Evolutionary conservation across 2,113 vertebrate species (phyloP), one percentile per base, ranked within the genome.

Genomic region (Rhinolophus ferrumequinum): DNA sequence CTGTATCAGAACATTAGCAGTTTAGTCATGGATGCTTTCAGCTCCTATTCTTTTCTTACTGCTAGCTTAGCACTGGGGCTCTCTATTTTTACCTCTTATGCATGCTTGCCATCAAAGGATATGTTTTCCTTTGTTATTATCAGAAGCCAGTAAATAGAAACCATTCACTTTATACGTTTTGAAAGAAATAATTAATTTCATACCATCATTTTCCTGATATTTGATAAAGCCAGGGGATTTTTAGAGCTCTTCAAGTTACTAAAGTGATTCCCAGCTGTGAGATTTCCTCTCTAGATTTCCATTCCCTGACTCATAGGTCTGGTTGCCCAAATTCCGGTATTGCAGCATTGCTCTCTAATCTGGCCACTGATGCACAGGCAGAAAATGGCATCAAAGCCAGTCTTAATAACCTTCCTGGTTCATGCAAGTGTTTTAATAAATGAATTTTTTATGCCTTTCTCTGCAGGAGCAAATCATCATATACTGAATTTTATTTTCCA

Each of bases 101-200:
- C n/a, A 33, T 76, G 30, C 24, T 93, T 90, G 47, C 15, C 38
- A 86, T 83, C 30, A 67, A 89, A 66, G 41, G 30, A 66, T 52
- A 76, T n/a, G 35, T 44, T 86, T 93, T 52, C 44, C 52, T 84
- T 83, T 56, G 19, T 93, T 79, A 82, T 79, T 52, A 90, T 47
- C 41, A 76, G 18, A 87, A 90, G 10, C 28, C 41, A 91, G 44
- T 64, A 83, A 95, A 84, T 80, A 88, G 33, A 54, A 77, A 52
- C 7, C 9, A 95, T 76, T 88, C 58, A 50, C 24, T 62, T 83
- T 72, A 47, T 41, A 56, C 60, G 5, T 56, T 86, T 50, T 77
- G 58, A 93, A 83, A 13, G 18, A 96, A 88, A 90, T 81, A 38
- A 95, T 79, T 44, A 12, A 80, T 84, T 60, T 73, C 77, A 86